Base-by-base conservation (phyloP, 2,113 vertebrate genomes). In the Psittacus erithacus region DNA sequence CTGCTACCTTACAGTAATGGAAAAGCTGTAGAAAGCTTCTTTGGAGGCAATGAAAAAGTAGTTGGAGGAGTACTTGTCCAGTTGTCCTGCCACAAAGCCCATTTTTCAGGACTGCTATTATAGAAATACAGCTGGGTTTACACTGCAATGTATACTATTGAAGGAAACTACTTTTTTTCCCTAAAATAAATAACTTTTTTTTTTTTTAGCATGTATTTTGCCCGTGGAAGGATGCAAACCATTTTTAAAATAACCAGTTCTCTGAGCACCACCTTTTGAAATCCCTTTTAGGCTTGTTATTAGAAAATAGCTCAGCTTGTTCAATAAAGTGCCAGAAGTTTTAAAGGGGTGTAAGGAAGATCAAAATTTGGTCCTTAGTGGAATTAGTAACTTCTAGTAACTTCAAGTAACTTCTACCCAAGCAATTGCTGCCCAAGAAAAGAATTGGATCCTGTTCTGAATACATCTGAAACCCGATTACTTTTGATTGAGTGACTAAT, bases 21-120 rank as follows among this genome's bases (percentile, higher is more conserved):
- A 82, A 85, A 86, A 93, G 18, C 59, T 69, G 10, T 50, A 82
- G 52, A 68, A 86, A 86, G 62, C 65, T 69, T 90, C 80, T 89
- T 76, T 75, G 53, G 28, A 95, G 62, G 52, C 95, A 60, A 94
- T 83, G 78, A 94, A 90, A 78, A 77, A 41, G 39, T 41, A 85
- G n/a, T 55, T 15, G 11, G 28, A 80, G 14, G 12, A 85, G 49
- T 63, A 31, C 70, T 85, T 77, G 63, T 74, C 31, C 25, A 46
- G 28, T 39, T 90, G 24, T 79, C 24, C 41, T 88, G 70, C 24
- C 78, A 76, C 49, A 87, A 87, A 91, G 11, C 17, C 67, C 31
- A 5, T 69, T 82, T 53, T 16, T 22, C 12, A 53, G 57, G 53
- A 76, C 41, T 82, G n/a, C 16, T 38, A 35, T 43, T 38, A 44